phyloP scores from a whole-genome alignment of 2,113 vertebrate species.

The Syngnathus floridae region DNA sequence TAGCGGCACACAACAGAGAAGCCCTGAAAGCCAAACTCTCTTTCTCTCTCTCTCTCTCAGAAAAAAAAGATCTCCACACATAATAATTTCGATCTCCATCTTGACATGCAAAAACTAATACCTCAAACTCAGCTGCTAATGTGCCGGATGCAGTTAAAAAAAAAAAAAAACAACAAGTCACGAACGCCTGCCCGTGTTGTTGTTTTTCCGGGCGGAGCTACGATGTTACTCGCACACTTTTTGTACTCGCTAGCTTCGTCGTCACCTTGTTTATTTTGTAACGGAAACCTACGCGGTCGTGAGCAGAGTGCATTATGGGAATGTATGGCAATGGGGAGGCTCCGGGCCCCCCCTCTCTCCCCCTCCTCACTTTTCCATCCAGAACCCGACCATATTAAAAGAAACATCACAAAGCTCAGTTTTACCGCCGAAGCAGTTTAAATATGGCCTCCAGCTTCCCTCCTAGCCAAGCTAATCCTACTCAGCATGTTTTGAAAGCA shows the following conservation, averaged over 20 bases:
- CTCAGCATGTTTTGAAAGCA: conserved; percentile 73
- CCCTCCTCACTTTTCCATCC: conserved; percentile 22
- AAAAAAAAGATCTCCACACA: conserved; percentile 70
- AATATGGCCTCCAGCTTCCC: conserved; percentile 30
- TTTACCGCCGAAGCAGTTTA: conserved; percentile 43
- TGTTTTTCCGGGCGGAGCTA: conserved; percentile 38
- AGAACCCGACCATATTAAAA: conserved; percentile 11
- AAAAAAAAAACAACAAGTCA: conserved; percentile 29
- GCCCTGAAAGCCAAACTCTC: conserved; percentile 73
- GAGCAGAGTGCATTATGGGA: conserved; percentile 50
- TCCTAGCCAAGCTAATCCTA: conserved; percentile 52
- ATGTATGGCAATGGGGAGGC: conserved; percentile 49
- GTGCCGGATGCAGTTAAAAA: conserved; percentile 59
- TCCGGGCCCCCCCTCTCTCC: conserved; percentile 26
- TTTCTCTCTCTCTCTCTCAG: conserved; percentile 61
- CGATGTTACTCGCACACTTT: conserved; percentile 58
- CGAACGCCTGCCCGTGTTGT: conserved; percentile 44
- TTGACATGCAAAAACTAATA: conserved; percentile 94
- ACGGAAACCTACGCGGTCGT: conserved; percentile 52
- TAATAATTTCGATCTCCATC: conserved; percentile 89
- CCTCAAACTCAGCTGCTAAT: conserved; percentile 89
- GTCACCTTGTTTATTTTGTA: conserved; percentile 64
- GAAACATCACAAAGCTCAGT: conserved; percentile 24
- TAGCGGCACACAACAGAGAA: conserved; percentile 57
- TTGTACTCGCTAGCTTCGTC: conserved; percentile 67